These are phyloP conservation scores for Himantopus leucocephalus DNA, from an alignment of 2,113 vertebrate genomes.

Conservation along the genomic window DNA sequence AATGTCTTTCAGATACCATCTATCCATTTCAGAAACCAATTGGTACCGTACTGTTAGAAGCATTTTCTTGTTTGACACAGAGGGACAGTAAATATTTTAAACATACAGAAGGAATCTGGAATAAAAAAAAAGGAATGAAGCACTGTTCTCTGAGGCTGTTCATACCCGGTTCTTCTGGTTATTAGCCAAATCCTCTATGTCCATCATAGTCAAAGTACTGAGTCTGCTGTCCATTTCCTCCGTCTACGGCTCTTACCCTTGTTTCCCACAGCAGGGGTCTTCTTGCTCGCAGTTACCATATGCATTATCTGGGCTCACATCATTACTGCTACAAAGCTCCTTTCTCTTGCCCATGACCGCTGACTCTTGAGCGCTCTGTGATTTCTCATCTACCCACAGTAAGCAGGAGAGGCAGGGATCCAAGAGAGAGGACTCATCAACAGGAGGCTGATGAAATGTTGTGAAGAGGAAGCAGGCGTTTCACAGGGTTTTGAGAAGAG, in stretches of 20 bases:
- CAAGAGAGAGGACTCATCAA: constrained; percentile 23
- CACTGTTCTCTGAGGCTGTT: neutral
- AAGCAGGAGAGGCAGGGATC: neutral
- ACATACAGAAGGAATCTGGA: neutral
- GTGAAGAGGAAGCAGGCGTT: constrained; percentile 22
- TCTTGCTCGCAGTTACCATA: neutral
- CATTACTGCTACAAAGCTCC: neutral
- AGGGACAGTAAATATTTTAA: neutral
- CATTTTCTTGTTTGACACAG: neutral
- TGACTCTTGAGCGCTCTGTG: neutral
- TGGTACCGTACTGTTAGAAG: neutral
- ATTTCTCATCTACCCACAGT: constrained; percentile 26
- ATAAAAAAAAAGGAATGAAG: neutral
- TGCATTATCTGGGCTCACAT: neutral
- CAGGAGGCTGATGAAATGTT: neutral
- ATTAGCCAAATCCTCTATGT: neutral
- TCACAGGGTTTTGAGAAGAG: neutral
- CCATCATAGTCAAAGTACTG: neutral
- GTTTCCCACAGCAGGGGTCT: neutral
- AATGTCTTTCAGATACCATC: neutral
- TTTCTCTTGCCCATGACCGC: neutral
- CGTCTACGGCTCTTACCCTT: accelerated
- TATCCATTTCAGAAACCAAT: neutral
- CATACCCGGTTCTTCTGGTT: neutral
- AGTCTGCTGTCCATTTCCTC: neutral